These are phyloP conservation scores for Ailurus styani DNA, from an alignment of 2,113 vertebrate genomes.

Conservation along the genomic window DNA sequence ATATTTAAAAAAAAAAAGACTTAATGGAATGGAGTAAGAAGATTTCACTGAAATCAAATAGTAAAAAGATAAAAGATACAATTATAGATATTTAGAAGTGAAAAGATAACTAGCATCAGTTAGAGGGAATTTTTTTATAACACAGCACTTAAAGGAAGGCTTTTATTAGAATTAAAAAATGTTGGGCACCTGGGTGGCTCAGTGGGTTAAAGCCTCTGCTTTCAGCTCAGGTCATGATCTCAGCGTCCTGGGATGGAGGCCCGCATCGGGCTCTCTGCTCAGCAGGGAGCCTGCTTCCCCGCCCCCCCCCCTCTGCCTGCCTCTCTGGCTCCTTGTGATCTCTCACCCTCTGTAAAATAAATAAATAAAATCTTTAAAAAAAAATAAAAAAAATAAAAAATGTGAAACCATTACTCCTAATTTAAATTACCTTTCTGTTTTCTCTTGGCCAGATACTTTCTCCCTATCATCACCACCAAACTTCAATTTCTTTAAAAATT, in stretches of 20 bases:
- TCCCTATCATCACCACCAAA: not conserved
- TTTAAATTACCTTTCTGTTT: slow-evolving; percentile 1
- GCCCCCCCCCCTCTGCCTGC: too few relatives aligned
- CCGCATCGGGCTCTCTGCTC: too few relatives aligned
- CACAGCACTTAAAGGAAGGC: not conserved
- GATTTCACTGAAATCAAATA: not conserved
- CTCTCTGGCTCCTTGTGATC: too few relatives aligned
- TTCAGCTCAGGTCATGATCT: too few relatives aligned
- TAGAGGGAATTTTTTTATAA: not conserved
- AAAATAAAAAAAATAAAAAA: not conserved
- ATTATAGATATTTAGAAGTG: not conserved
- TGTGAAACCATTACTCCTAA: not conserved
- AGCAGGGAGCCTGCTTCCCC: too few relatives aligned
- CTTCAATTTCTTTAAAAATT: slow-evolving; percentile 35
- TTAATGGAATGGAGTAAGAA: not conserved
- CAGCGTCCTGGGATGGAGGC: too few relatives aligned
- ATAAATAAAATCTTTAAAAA: too few relatives aligned
- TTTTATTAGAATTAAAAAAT: slow-evolving; percentile 2
- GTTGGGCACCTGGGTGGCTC: too few relatives aligned
- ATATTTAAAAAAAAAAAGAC: not conserved
- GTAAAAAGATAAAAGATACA: not conserved
- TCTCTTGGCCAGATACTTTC: slow-evolving; percentile 10
- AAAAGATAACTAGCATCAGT: not conserved
- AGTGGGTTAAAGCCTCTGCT: too few relatives aligned
- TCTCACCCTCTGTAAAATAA: too few relatives aligned